Evolutionary conservation across 1,140 invertebrate species (phyloP), one percentile per base, ranked within the genome.

Genomic region (Laodelphax striatellus): DNA sequence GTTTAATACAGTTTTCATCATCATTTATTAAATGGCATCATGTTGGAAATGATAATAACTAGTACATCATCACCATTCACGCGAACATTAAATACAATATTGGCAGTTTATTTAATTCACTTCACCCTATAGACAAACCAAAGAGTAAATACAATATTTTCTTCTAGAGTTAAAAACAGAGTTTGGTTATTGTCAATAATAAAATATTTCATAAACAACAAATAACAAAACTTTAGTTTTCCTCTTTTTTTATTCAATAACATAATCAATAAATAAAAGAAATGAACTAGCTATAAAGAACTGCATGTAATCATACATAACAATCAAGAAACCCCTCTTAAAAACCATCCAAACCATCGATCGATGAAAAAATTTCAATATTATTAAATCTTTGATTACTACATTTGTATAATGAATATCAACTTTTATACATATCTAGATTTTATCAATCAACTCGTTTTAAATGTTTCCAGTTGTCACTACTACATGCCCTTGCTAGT

Each of bases 321-420:
- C 16, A 50, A 19, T 19, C 46, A 19, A 22, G 21, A 19, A 19
- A 19, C 2, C 21, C 21, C 21, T 50, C 21, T 50, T 19, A 10
- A 19, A 50, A 50, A 9, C 46, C 21, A 50, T 19, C 46, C 21
- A 19, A 50, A 19, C 46, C 21, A 22, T 50, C 16, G 16, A 50
- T 19, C 11, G 16, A 50, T 19, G 16, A 19, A 50, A 19, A 46
- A 50, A 50, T 50, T 6, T 50, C 16, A 50, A 22, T 50, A 60
- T 53, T 55, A 55, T 55, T 60, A 22, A 55, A 60, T 34, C 54
- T 21, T 50, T 42, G 17, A 28, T 60, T 60, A 60, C 59, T 60
- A 60, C 59, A 60, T 28, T 60, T 55, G 38, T 24, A 60, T 60
- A 60, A 60, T 60, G 59, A 60, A 60, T 60, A 43, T 60, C 59